These are phyloP conservation scores for Armadillidium nasatum DNA, from an alignment of 1,140 invertebrate genomes.

Conservation along the genomic window DNA sequence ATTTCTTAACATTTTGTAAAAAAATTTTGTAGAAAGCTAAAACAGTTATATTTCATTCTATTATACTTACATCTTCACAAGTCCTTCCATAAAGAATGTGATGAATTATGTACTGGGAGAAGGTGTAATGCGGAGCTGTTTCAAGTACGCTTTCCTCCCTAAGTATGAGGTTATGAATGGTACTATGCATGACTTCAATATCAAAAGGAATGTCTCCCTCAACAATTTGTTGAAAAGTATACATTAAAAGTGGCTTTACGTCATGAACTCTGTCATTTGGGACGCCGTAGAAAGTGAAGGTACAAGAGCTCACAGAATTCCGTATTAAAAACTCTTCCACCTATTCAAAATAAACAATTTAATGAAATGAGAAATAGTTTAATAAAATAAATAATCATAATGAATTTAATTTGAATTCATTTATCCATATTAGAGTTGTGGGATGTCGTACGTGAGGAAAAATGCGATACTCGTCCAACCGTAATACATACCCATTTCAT, in stretches of 20 bases:
- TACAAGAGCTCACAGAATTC: not conserved
- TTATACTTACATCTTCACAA: conserved; percentile 63
- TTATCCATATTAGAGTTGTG: too few relatives aligned
- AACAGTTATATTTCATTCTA: not conserved
- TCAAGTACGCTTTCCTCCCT: conserved; percentile 68
- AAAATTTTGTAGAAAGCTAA: not conserved
- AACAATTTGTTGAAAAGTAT: not conserved
- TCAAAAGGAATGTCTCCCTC: not conserved
- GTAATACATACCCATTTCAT: too few relatives aligned
- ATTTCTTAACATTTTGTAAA: too few relatives aligned
- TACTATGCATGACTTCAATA: not conserved
- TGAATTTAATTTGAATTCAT: too few relatives aligned
- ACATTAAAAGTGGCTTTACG: not conserved
- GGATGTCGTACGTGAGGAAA: too few relatives aligned
- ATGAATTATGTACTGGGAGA: conserved; percentile 70
- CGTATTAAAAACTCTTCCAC: not conserved
- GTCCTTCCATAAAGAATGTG: conserved; percentile 75
- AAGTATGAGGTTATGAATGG: conserved; percentile 59
- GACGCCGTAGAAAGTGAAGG: not conserved
- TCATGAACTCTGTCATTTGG: not conserved
- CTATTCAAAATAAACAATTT: not conserved
- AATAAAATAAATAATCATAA: too few relatives aligned
- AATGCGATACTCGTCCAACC: too few relatives aligned
- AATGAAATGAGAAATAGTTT: too few relatives aligned
- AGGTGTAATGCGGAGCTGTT: conserved; percentile 66